A percentile compares a stretch with the other conserved stretches of the same genome.
Evolutionary conservation across 1,140 invertebrate species (phyloP).

Genomic region (Drosophila simulans): DNA sequence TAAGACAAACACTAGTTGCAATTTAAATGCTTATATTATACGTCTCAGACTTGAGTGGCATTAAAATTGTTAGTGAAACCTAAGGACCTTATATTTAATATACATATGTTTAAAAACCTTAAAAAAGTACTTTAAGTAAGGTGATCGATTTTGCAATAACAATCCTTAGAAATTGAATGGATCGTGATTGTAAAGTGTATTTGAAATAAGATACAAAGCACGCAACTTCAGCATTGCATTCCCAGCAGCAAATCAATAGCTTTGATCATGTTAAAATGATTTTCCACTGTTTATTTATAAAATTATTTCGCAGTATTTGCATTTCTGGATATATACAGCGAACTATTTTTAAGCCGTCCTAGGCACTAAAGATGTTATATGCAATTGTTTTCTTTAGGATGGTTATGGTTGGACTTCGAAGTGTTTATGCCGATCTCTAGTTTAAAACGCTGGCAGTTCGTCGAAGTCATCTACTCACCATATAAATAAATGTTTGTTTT

Average conservation of each 20-base stretch:
- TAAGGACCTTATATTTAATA: no score
- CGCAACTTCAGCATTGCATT: neutral
- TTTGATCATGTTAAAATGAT: neutral
- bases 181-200: neutral
- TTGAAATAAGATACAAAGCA: neutral
- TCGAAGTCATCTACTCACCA: neutral
- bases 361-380: neutral
- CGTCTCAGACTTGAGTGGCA: no score
- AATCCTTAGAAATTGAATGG: no score
- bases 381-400: neutral
- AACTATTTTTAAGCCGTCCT: neutral
- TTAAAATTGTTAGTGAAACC: no score
- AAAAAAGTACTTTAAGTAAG: no score
- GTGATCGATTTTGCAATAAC: no score
- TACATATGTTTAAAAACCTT: no score
- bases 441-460: neutral
- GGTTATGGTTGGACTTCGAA: neutral
- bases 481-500: neutral
- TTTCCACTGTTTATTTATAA: no score
- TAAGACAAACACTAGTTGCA: no score
- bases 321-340: neutral
- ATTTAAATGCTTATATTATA: no score
- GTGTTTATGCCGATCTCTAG: neutral
- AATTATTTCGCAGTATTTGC: neutral
- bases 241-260: neutral